phyloP scores from a whole-genome alignment of 64 coral and sea anemone species.

The Montipora capricornis region DNA sequence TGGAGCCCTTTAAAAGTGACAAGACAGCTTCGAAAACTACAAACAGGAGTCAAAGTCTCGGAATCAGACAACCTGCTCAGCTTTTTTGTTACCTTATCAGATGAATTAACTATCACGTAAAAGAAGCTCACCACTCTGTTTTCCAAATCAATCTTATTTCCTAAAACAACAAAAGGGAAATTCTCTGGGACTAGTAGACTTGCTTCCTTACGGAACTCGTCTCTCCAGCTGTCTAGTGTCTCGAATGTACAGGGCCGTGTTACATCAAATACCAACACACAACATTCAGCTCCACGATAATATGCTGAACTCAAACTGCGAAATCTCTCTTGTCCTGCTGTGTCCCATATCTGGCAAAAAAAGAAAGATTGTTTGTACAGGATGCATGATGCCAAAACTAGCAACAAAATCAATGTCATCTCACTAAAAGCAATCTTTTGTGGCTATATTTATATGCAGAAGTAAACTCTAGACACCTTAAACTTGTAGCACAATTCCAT shows the following conservation, averaged over 20 bases:
- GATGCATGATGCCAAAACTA: too few species aligned
- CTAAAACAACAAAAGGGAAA: constrained; percentile 97
- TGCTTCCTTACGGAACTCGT: constrained; percentile 97
- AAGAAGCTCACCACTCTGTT: constrained; percentile 90
- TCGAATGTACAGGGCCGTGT: constrained; percentile 94
- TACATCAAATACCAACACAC: constrained; percentile 97
- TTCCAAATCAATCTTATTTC: constrained; percentile 99
- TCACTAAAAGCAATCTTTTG: background rate
- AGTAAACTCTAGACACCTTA: too few species aligned
- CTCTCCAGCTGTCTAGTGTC: constrained; percentile 97
- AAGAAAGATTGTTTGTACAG: background rate
- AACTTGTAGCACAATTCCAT: too few species aligned
- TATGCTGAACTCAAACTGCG: constrained; percentile 99
- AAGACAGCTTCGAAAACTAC: too few species aligned
- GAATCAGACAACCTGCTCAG: too few species aligned
- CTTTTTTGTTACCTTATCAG: too few species aligned
- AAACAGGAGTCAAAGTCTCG: constrained; percentile 70
- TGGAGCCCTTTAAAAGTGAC: too few species aligned
- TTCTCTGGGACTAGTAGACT: constrained; percentile 95
- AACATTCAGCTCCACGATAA: constrained; percentile 98
- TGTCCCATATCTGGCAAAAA: constrained; percentile 92
- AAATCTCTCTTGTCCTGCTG: constrained; percentile 98
- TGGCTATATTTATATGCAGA: too few species aligned
- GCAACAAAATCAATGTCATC: constrained; percentile 77
- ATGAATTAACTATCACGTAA: too few species aligned